phyloP scores from a whole-genome alignment of 2,888 invertebrate species.

The Lasioglossum vierecki region DNA sequence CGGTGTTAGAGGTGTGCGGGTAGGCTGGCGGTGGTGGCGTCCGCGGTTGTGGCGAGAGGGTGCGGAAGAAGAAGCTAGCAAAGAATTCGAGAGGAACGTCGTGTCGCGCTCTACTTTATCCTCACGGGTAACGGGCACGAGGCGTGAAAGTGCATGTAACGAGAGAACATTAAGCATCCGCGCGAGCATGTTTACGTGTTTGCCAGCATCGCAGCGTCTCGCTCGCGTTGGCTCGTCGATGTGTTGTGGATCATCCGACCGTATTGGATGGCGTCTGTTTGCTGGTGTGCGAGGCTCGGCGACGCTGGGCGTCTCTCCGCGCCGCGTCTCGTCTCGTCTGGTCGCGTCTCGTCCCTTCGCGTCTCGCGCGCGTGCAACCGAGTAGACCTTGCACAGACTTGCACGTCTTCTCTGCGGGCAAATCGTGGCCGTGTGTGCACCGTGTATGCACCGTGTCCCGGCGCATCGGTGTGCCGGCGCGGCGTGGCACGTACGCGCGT shows the following conservation, averaged over 20 bases:
- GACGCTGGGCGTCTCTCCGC: slow-evolving; percentile 30
- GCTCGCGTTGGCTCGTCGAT: not conserved
- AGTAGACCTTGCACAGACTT: slow-evolving; percentile 45
- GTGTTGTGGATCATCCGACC: not conserved
- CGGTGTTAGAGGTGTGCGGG: not conserved
- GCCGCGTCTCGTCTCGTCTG: slow-evolving; percentile 33
- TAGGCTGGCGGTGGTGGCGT: not conserved
- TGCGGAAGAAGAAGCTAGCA: slow-evolving; percentile 66
- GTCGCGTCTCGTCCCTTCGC: slow-evolving; percentile 26
- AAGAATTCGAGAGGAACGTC: slow-evolving; percentile 70
- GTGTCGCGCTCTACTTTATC: slow-evolving; percentile 67
- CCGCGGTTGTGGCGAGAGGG: slow-evolving; percentile 58
- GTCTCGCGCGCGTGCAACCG: slow-evolving; percentile 49
- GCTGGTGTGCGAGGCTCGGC: not conserved
- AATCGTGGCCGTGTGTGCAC: slow-evolving; percentile 23
- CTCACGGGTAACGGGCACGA: slow-evolving; percentile 66
- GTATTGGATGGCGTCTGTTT: not conserved
- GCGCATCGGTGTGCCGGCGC: slow-evolving; percentile 29
- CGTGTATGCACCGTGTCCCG: slow-evolving; percentile 30
- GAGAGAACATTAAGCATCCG: slow-evolving; percentile 72
- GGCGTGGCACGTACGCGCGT: slow-evolving; percentile 21
- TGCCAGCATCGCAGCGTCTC: slow-evolving; percentile 31
- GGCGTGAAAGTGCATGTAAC: slow-evolving; percentile 78
- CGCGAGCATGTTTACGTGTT: slow-evolving; percentile 48
- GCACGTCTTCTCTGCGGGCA: slow-evolving; percentile 13